phyloP scores from a whole-genome alignment of 2,797 vertebrate species.

The Siniperca scherzeri region DNA sequence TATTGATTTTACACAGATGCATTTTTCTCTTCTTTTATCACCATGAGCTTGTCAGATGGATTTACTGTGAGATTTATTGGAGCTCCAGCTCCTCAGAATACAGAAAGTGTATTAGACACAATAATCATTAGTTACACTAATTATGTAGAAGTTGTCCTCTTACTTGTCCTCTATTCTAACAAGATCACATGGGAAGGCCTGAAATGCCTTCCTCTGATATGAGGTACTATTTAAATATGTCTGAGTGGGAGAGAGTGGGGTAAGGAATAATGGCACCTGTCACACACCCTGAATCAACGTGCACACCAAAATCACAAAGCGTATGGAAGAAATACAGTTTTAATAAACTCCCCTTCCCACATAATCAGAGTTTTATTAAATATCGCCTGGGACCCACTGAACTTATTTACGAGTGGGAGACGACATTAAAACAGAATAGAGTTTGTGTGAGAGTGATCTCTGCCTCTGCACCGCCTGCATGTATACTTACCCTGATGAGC shows the following conservation, averaged over 20 bases:
- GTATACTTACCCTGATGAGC: slow-evolving; percentile 61
- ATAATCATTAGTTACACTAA: slow-evolving; percentile 26
- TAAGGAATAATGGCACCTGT: slow-evolving; percentile 59
- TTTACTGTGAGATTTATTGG: slow-evolving; percentile 29
- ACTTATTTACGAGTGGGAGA: slow-evolving; percentile 60
- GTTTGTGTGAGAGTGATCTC: slow-evolving; percentile 49
- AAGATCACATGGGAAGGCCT: neutral
- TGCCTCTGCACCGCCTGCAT: slow-evolving; percentile 23
- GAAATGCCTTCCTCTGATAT: slow-evolving; percentile 12
- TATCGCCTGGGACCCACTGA: slow-evolving; percentile 42
- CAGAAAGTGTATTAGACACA: slow-evolving; percentile 14
- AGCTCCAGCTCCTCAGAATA: slow-evolving; percentile 25
- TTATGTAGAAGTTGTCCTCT: slow-evolving; percentile 23
- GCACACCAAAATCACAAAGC: slow-evolving; percentile 44
- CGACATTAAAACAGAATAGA: slow-evolving; percentile 62
- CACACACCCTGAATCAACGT: slow-evolving; percentile 41
- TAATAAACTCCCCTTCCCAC: slow-evolving; percentile 76
- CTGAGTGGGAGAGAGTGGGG: neutral
- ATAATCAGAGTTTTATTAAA: slow-evolving; percentile 78
- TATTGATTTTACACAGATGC: slow-evolving; percentile 39
- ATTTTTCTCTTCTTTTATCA: slow-evolving; percentile 20
- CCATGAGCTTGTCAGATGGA: slow-evolving; percentile 26
- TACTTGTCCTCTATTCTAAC: slow-evolving; percentile 7
- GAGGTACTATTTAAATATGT: slow-evolving; percentile 22
- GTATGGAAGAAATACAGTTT: slow-evolving; percentile 74